phyloP scores from a whole-genome alignment of 2,113 vertebrate species.

The Cephalopterus ornatus region DNA sequence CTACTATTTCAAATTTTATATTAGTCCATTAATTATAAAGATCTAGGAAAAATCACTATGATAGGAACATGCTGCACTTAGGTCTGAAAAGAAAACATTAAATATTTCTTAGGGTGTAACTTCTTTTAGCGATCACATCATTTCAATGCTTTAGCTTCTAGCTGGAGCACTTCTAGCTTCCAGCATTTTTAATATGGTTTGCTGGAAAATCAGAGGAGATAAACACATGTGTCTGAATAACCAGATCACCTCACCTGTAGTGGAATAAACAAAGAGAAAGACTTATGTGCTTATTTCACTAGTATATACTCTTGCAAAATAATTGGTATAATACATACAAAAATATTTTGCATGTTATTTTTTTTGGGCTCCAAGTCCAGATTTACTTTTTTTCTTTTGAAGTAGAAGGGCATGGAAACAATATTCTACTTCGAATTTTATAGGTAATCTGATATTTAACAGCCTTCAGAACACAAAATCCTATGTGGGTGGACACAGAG shows the following conservation, averaged over 20 bases:
- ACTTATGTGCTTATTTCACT: neutral
- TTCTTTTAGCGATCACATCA: neutral
- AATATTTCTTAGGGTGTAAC: neutral
- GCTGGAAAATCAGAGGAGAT: neutral
- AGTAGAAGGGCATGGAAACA: neutral
- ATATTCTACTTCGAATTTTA: neutral
- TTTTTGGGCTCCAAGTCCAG: neutral
- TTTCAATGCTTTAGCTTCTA: neutral
- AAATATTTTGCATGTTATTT: neutral
- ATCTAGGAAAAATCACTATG: neutral
- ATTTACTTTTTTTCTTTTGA: neutral
- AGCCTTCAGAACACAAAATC: neutral
- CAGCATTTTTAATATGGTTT: neutral
- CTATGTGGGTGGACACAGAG: neutral
- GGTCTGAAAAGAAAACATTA: neutral
- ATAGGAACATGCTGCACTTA: neutral
- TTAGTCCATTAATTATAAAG: conserved; percentile 5
- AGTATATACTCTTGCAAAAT: neutral
- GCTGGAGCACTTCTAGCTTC: neutral
- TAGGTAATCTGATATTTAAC: neutral
- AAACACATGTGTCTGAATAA: neutral
- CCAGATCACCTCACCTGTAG: neutral
- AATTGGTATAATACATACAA: neutral
- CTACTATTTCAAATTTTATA: neutral
- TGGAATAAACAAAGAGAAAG: neutral